These are phyloP conservation scores for Thomomys bottae DNA, from an alignment of 2,113 vertebrate genomes.

Conservation along the genomic window DNA sequence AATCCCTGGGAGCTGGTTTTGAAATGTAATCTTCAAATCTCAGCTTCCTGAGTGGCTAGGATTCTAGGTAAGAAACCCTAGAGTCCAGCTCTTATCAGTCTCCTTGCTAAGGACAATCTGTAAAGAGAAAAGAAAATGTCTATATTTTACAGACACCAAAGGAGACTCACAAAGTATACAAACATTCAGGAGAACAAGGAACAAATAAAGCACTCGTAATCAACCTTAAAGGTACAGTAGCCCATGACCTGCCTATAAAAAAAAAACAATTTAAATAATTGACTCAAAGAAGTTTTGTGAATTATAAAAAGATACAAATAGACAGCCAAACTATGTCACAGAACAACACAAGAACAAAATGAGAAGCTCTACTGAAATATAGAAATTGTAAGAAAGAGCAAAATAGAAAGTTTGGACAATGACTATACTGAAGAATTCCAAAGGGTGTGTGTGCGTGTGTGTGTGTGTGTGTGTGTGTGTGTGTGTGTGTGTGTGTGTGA, in stretches of 20 bases:
- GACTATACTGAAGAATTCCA: background rate
- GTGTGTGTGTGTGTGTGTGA: too few species aligned
- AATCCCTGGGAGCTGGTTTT: too few species aligned
- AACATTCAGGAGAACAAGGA: background rate
- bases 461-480: too few species aligned
- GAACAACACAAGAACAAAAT: background rate
- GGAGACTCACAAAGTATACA: too few species aligned
- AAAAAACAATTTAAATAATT: background rate
- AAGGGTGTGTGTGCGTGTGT: rapidly evolving
- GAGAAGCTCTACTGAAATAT: background rate
- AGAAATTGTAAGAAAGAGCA: background rate
- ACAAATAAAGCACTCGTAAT: background rate
- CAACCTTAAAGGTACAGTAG: background rate
- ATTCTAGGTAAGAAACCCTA: too few species aligned
- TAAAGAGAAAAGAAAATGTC: background rate
- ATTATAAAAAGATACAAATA: background rate
- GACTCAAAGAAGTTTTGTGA: background rate
- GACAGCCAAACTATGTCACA: background rate
- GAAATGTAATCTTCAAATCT: too few species aligned
- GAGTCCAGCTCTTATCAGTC: too few species aligned
- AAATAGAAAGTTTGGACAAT: background rate
- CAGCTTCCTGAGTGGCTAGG: too few species aligned
- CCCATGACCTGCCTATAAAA: background rate
- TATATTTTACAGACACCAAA: too few species aligned
- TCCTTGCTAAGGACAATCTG: background rate